phyloP scores from a whole-genome alignment of 2,113 vertebrate species.

The Condylura cristata region DNA sequence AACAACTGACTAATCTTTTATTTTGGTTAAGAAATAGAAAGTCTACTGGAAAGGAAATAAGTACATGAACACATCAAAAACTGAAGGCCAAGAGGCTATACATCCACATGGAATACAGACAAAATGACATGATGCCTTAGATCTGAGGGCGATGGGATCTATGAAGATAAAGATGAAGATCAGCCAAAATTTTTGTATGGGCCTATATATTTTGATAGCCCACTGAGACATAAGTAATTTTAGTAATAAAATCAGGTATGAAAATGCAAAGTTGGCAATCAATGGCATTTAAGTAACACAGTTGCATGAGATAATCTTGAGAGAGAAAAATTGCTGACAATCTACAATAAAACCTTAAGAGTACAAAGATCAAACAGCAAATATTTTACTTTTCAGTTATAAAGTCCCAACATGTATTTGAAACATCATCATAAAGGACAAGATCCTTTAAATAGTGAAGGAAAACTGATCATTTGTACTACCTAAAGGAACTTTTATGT shows the following conservation, averaged over 20 bases:
- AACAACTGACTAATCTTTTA: not conserved
- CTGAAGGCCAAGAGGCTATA: not conserved
- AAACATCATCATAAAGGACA: not conserved
- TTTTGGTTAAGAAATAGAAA: constrained; percentile 21
- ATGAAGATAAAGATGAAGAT: not conserved
- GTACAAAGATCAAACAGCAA: not conserved
- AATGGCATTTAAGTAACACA: not conserved
- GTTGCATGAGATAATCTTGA: not conserved
- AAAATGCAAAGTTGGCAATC: not conserved
- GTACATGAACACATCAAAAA: not conserved
- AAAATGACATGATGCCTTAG: not conserved
- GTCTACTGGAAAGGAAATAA: constrained; percentile 26
- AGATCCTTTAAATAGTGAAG: not conserved
- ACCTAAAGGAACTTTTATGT: not conserved
- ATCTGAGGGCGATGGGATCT: not conserved
- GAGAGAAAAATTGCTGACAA: not conserved
- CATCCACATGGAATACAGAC: not conserved
- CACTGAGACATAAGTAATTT: not conserved
- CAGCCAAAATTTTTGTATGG: not conserved
- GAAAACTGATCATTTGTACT: not conserved
- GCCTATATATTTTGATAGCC: not conserved
- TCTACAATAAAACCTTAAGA: not conserved
- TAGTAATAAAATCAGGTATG: not conserved
- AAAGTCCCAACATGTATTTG: not conserved
- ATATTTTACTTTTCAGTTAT: not conserved